phyloP scores from a whole-genome alignment of 2,797 vertebrate species.

The Danio kyathit region DNA sequence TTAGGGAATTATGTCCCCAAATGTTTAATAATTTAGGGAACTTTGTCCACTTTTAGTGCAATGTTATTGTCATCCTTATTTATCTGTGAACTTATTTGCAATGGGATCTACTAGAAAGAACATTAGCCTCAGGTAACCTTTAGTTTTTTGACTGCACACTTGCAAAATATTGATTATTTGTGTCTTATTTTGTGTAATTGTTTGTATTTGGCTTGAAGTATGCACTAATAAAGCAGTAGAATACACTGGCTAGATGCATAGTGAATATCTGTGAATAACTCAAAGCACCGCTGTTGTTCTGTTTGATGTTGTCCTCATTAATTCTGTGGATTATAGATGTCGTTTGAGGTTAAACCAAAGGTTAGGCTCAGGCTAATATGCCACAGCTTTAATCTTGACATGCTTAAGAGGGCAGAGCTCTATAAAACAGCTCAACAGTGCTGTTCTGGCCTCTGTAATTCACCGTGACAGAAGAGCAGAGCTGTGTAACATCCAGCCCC shows the following conservation, averaged over 20 bases:
- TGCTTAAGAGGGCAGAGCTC: constrained; percentile 28
- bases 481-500: constrained; percentile 22
- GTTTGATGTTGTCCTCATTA: constrained; percentile 33
- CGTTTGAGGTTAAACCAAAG: constrained; percentile 30
- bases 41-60: no score
- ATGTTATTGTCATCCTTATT: no score
- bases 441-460: background rate
- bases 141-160: background rate
- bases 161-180: background rate
- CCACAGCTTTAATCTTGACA: constrained; percentile 44
- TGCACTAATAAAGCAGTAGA: background rate
- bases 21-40: no score
- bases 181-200: background rate
- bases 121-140: no score
- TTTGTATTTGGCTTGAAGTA: background rate
- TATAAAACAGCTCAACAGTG: constrained; percentile 14
- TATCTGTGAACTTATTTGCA: no score
- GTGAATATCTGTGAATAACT: background rate
- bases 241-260: background rate
- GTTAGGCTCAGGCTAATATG: constrained; percentile 31
- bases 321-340: constrained; percentile 23
- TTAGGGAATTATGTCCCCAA: no score
- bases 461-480: constrained; percentile 6
- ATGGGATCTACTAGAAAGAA: no score
- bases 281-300: background rate